Evolutionary conservation across 2,888 invertebrate genomes (phyloP).

Genomic region (Parnassius smintheus): DNA sequence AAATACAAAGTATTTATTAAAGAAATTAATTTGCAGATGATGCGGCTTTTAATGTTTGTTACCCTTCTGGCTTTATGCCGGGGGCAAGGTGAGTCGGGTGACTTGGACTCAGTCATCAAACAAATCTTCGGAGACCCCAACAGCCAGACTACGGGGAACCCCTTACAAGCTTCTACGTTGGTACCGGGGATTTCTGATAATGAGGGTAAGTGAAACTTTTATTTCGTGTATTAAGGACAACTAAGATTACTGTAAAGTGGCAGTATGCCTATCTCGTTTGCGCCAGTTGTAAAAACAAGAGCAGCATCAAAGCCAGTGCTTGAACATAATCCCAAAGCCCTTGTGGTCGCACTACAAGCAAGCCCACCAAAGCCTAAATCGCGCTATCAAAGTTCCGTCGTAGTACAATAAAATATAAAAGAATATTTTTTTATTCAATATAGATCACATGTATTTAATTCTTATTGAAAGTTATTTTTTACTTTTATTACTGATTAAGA

Average conservation of each 20-base stretch:
- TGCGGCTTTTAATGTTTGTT: slow-evolving; percentile 37
- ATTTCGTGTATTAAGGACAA: background rate
- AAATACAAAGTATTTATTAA: too few relatives aligned
- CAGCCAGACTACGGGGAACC: slow-evolving; percentile 7
- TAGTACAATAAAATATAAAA: too few relatives aligned
- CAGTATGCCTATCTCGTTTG: background rate
- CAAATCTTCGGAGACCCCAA: slow-evolving; percentile 56
- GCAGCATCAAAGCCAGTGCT: slow-evolving; percentile 12
- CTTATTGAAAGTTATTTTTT: too few relatives aligned
- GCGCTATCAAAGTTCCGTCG: too few relatives aligned
- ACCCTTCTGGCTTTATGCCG: slow-evolving; percentile 38
- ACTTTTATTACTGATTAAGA: too few relatives aligned
- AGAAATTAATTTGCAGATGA: slow-evolving; percentile 43
- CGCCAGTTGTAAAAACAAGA: background rate
- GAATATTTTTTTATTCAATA: too few relatives aligned
- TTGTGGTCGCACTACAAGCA: background rate
- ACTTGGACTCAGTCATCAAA: slow-evolving; percentile 56
- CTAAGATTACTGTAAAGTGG: slow-evolving; percentile 6
- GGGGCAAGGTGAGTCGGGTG: slow-evolving; percentile 44
- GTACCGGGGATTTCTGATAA: slow-evolving; percentile 32
- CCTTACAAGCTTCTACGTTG: slow-evolving; percentile 33
- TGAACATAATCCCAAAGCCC: background rate
- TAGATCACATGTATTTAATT: too few relatives aligned
- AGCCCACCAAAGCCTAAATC: too few relatives aligned
- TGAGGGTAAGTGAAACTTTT: slow-evolving; percentile 25